Percentiles rank a stretch among this genome's conserved stretches.
phyloP scores from a whole-genome alignment of 1,140 invertebrate species.

The Helicoverpa armigera region DNA sequence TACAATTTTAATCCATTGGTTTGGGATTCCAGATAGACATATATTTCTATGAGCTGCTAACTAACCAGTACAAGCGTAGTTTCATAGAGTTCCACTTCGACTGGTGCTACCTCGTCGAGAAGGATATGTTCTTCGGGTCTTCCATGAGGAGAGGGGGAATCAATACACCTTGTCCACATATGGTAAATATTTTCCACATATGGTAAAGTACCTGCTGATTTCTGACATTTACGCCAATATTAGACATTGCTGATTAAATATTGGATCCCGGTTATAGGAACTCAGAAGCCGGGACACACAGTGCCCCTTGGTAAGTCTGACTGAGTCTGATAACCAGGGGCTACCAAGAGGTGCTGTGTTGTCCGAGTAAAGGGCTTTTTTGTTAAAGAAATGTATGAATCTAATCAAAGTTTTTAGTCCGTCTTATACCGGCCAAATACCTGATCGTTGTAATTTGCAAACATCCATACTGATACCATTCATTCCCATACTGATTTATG shows the following conservation, averaged over 20 bases:
- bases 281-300: no score
- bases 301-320: no score
- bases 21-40: constrained; percentile 50
- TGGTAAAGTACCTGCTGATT: neutral
- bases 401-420: no score
- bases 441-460: no score
- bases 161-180: constrained; percentile 48
- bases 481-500: no score
- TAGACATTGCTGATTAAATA: neutral
- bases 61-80: constrained; percentile 52
- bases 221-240: no score
- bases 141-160: constrained; percentile 42
- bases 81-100: constrained; percentile 57
- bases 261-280: no score
- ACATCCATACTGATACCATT: no score
- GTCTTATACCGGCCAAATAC: no score
- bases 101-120: constrained; percentile 51
- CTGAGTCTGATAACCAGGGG: no score
- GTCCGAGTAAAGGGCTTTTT: no score
- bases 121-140: constrained; percentile 55
- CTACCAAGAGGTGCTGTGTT: no score
- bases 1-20: neutral
- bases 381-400: neutral
- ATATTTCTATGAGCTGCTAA: constrained; percentile 53
- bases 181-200: constrained; percentile 51